phyloP scores from a whole-genome alignment of 2,888 invertebrate species.

The Homarus gammarus region DNA sequence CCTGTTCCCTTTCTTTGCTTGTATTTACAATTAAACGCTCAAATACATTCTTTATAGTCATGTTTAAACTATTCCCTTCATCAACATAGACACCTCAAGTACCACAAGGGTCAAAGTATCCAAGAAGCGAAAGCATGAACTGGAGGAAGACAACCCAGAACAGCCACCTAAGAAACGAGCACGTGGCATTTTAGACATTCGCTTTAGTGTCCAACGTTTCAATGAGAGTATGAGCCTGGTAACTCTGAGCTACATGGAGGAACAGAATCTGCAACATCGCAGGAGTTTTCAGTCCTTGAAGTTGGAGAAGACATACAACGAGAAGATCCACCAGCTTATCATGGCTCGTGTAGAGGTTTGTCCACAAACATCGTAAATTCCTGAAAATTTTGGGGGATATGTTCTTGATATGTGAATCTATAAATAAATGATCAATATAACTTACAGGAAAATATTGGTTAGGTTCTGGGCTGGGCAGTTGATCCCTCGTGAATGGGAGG shows the following conservation, averaged over 20 bases:
- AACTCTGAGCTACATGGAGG: background rate
- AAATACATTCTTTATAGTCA: too few species aligned
- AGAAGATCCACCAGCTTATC: constrained; percentile 11
- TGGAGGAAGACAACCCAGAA: background rate
- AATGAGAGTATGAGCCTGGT: background rate
- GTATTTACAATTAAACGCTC: too few species aligned
- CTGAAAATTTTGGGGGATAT: too few species aligned
- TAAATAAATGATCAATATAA: too few species aligned
- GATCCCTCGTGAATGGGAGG: too few species aligned
- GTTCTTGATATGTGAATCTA: too few species aligned
- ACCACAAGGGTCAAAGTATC: background rate
- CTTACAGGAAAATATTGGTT: too few species aligned
- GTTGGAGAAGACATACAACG: background rate
- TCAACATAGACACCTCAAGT: background rate
- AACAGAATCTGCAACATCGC: background rate
- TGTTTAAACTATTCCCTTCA: too few species aligned
- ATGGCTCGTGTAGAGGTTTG: constrained; percentile 28
- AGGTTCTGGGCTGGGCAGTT: too few species aligned
- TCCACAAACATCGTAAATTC: too few species aligned
- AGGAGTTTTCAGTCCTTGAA: background rate
- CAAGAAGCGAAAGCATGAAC: constrained; percentile 11
- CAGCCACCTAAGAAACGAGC: constrained; percentile 17
- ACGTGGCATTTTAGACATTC: background rate
- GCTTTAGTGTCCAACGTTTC: background rate
- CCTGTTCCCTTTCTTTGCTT: too few species aligned